Evolutionary conservation across 1,140 invertebrate genomes (phyloP), one percentile per base, ranked within the genome.

Genomic region (Drosophila kikkawai): DNA sequence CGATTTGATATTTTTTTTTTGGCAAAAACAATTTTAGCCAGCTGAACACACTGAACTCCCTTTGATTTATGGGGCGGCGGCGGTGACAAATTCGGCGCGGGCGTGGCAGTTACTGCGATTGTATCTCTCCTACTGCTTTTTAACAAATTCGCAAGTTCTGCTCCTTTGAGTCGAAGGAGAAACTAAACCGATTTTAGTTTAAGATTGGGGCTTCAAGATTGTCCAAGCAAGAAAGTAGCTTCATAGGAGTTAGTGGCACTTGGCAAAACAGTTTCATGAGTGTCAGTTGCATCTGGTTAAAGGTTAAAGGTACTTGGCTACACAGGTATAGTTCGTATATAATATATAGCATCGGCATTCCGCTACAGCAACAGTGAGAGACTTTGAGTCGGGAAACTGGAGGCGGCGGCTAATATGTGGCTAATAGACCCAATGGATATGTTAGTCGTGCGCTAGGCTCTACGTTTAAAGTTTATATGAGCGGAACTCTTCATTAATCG

Each of bases 361-460:
- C 36, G 51, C 66, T 73, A 66, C 67, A 80, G 80, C 76, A 80
- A 67, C 57, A 70, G 53, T 70, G 65, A 65, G 60, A 75, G 83
- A 86, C 82, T 86, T 82, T 42, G 34, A 86, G 82, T 87, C 79
- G 56, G 67, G 71, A 39, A 75, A 45, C 55, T 71, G 56, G 58
- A 44, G 39, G 22, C 70, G 47, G 50, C 67, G 66, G 64, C 70
- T 55, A 56, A 69, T 61, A 32, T 61, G 60, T 73, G 66, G 60
- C 80, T 87, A 87, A 80, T 86, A 88, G 73, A 83, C 65, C 65
- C 76, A 69, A 60, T 80, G 84, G 84, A 87, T 87, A 87, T 83
- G 83, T 83, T 73, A 79, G 51, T 55, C 58, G 67, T 79, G 75
- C 61, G 34, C 50, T 58, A 65, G 42, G 41, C 48, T 44, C 64